A percentile compares a stretch with the other conserved stretches of the same genome.
These are phyloP conservation scores for Theristicus caerulescens DNA, from an alignment of 2,113 vertebrate species.

Conservation along the genomic window DNA sequence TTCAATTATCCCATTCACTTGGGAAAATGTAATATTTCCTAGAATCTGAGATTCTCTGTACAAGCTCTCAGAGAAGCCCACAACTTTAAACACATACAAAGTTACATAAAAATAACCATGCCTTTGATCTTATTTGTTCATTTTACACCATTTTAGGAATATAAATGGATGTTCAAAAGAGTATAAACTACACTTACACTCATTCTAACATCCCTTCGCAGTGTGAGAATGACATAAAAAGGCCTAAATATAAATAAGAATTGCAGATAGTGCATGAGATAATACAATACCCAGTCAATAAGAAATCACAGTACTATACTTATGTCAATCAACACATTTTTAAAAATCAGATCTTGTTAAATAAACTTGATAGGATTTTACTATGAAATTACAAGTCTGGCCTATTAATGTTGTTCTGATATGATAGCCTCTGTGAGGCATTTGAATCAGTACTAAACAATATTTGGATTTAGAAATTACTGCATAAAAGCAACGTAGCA, in stretches of 20 bases:
- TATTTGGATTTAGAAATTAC: not conserved
- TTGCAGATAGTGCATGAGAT: not conserved
- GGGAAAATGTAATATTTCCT: not conserved
- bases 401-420: not conserved
- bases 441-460: not conserved
- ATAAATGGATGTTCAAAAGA: not conserved
- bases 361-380: not conserved
- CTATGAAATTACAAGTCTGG: not conserved
- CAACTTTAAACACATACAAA: not conserved
- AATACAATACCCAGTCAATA: not conserved
- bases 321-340: not conserved
- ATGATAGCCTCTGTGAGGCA: not conserved
- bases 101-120: not conserved
- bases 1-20: slow-evolving; percentile 33
- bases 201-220: not conserved
- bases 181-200: not conserved
- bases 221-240: not conserved
- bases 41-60: not conserved
- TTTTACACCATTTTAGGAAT: not conserved
- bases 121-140: not conserved
- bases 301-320: not conserved
- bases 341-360: not conserved
- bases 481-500: not conserved
- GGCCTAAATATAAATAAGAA: not conserved
- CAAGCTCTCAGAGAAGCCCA: not conserved